Conservation (phyloP, 92 coral and sea anemone species). For the Zoanthus solanderi region DNA sequence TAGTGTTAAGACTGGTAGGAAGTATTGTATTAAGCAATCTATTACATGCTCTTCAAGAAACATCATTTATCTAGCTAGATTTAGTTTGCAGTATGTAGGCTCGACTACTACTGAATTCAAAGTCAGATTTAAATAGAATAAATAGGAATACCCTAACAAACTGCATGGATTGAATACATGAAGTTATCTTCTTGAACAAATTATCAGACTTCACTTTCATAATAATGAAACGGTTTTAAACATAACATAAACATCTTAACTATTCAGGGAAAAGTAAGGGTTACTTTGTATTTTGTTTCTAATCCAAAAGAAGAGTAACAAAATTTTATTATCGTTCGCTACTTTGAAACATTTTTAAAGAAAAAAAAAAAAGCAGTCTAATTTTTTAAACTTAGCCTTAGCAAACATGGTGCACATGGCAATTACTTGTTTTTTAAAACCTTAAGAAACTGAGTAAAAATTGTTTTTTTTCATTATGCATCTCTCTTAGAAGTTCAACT, state of each 20-base stretch:
- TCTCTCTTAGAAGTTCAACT: constrained; percentile 41
- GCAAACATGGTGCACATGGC: constrained; percentile 1
- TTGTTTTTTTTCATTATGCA: constrained; percentile 54
- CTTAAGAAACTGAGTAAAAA: constrained; percentile 52
- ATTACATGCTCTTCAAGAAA: too few relatives aligned
- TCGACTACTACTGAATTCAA: too few relatives aligned
- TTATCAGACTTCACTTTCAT: background rate
- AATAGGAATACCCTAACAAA: background rate
- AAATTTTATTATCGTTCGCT: background rate
- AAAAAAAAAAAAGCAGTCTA: background rate
- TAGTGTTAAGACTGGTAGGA: too few relatives aligned
- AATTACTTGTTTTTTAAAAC: constrained; percentile 33
- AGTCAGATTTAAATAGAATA: too few relatives aligned
- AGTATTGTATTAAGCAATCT: too few relatives aligned
- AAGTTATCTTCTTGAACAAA: background rate
- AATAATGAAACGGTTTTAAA: background rate
- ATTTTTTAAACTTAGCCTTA: background rate
- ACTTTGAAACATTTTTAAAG: background rate
- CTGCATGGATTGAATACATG: background rate
- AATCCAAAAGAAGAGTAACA: background rate
- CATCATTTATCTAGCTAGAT: too few relatives aligned
- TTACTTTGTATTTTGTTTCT: background rate
- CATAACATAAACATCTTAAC: background rate
- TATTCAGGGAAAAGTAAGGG: background rate
- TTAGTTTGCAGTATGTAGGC: too few relatives aligned